These are phyloP conservation scores for Arnoldichthys spilopterus DNA, from an alignment of 2,797 vertebrate genomes.

Conservation along the genomic window DNA sequence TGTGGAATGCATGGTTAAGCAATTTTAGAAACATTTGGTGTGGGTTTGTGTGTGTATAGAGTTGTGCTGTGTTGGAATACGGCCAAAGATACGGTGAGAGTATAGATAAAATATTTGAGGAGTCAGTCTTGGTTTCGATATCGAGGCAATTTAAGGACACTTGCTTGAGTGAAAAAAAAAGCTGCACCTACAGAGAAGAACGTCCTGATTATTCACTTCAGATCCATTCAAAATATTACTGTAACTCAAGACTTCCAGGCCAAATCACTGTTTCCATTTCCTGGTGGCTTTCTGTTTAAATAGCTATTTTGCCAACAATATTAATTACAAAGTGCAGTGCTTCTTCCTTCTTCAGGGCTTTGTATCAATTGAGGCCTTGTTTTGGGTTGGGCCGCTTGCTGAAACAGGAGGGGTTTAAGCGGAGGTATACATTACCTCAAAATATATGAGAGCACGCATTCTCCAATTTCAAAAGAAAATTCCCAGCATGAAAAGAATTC, in stretches of 20 bases:
- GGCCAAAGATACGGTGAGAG: conserved; percentile 31
- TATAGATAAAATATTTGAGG: conserved; percentile 42
- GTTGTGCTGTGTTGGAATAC: conserved; percentile 20
- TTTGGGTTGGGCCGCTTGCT: conserved; percentile 57
- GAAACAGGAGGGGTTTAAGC: conserved; percentile 61
- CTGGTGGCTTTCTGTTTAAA: conserved; percentile 51
- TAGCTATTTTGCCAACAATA: conserved; percentile 55
- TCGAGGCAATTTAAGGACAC: conserved; percentile 13
- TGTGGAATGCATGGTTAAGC: conserved; percentile 4
- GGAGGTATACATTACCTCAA: conserved; percentile 57
- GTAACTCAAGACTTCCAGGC: conserved; percentile 31
- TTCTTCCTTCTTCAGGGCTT: conserved; percentile 55
- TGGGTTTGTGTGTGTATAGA: conserved; percentile 1
- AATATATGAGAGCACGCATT: conserved; percentile 49
- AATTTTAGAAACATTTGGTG: neutral
- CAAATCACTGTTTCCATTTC: conserved; percentile 55
- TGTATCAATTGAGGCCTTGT: conserved; percentile 57
- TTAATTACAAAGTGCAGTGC: conserved; percentile 59
- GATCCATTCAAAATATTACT: conserved; percentile 21
- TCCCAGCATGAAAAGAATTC: conserved; percentile 61
- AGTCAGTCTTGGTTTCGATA: conserved; percentile 24
- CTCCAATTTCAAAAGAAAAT: conserved; percentile 61
- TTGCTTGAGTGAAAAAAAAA: conserved; percentile 15
- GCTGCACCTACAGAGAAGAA: neutral
- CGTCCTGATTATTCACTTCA: conserved; percentile 2